Base-by-base conservation (phyloP, 2,888 invertebrate species). In the Aphidoletes aphidimyza region DNA sequence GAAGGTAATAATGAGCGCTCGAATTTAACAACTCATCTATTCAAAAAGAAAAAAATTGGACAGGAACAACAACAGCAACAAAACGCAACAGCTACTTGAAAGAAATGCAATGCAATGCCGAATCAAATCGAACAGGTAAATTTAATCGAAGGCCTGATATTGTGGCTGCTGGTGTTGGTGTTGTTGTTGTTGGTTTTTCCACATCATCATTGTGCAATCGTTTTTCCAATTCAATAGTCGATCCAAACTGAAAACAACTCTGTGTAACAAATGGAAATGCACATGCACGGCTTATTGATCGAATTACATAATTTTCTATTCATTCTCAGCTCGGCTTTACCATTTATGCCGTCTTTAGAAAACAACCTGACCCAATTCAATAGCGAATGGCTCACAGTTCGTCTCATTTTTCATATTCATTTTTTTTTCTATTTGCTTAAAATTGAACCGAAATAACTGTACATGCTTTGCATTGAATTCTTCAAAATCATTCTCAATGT, bases 301-400 rank as follows among this genome's bases (percentile, higher is more conserved):
- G 69, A 69, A 69, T 69, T 69, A 69, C 69, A 69, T 30, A 69
- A 69, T 69, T 34, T 54, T 69, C 34, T 69, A 69, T 69, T 69
- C 69, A 69, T 69, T 69, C 14, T 26, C 69, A 69, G 69, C 69
- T 69, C 26, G n/a, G 69, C 30, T 69, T 69, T 69, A 69, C 69
- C 69, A 69, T 69, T 69, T 69, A 69, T 69, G 14, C 30, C 69
- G 69, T 69, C 69, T 69, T 69, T 69, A 30, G 30, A 69, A 34
- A 69, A 69, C 69, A 69, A 69, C 69, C 69, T 69, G 69, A 69
- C 69, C 69, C 69, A 69, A 69, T 69, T 69, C 69, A 69, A 69
- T 69, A 69, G 69, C 30, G 14, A 69, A 69, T 69, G 14, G n/a
- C n/a, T n/a, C n/a, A n/a, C 26, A n/a, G 69, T 69, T 69, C 69